Conservation (phyloP, 2,888 invertebrate species). For the Tetropium fuscum region DNA sequence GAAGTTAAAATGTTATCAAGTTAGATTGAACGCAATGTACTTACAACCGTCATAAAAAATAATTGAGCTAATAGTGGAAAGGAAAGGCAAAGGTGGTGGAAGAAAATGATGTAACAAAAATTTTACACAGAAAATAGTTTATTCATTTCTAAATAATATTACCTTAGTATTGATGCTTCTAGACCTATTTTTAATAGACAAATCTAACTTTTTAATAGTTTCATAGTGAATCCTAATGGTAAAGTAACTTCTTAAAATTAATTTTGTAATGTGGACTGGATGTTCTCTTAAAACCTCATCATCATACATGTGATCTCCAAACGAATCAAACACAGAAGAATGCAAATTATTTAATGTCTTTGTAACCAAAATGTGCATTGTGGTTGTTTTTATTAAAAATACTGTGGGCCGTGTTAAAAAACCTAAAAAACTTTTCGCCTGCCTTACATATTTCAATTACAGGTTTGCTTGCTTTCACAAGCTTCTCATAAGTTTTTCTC, state of each 20-base stretch:
- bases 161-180: no score
- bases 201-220: neutral
- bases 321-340: slow-evolving; percentile 3
- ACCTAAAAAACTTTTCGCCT: slow-evolving; percentile 20
- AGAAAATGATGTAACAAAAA: no score
- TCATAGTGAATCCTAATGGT: slow-evolving; percentile 21
- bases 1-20: no score
- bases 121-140: slow-evolving; percentile 7
- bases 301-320: slow-evolving; percentile 31
- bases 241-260: slow-evolving; percentile 31
- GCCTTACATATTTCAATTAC: slow-evolving; percentile 20
- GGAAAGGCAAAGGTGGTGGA: no score
- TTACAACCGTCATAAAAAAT: no score
- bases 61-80: no score
- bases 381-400: slow-evolving; percentile 19
- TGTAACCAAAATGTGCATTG: slow-evolving; percentile 2
- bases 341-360: slow-evolving; percentile 22
- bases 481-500: slow-evolving; percentile 29
- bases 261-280: slow-evolving; percentile 19
- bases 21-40: no score
- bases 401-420: slow-evolving; percentile 6
- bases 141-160: slow-evolving; percentile 10
- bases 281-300: slow-evolving; percentile 25
- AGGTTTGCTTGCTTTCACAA: slow-evolving; percentile 23
- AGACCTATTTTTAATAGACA: neutral